Evolutionary conservation across 64 coral and sea anemone genomes (phyloP).

Genomic region (Montipora capricornis): DNA sequence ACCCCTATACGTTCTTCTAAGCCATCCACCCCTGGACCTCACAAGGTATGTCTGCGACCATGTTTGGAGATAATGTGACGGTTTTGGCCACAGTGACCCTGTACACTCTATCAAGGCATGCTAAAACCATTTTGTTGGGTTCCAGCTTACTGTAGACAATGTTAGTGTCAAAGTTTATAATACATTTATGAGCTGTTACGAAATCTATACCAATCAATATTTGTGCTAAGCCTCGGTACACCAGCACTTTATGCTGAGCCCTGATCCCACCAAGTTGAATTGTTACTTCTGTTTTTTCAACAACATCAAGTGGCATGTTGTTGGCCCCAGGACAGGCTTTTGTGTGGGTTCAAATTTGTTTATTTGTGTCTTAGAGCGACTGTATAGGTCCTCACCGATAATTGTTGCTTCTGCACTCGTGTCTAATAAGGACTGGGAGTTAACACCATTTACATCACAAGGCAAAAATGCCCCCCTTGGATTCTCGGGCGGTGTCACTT

Average conservation of each 20-base stretch:
- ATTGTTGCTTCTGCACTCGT: constrained; percentile 35
- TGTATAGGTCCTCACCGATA: constrained; percentile 25
- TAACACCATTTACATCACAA: constrained; percentile 17
- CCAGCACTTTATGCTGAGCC: constrained; percentile 8
- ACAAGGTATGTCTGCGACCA: background rate
- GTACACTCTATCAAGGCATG: constrained; percentile 17
- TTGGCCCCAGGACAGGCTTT: constrained; percentile 27
- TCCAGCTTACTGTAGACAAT: background rate
- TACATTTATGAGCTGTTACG: constrained; percentile 46
- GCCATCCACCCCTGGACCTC: background rate
- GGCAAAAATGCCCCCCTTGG: constrained; percentile 14
- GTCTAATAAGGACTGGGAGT: background rate
- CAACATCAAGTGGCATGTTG: constrained; percentile 26
- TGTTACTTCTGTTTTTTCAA: background rate
- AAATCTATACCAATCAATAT: constrained; percentile 47
- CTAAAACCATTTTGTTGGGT: constrained; percentile 9
- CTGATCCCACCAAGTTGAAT: constrained; percentile 3
- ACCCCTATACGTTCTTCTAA: background rate
- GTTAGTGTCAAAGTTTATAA: constrained; percentile 7
- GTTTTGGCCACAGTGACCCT: constrained; percentile 23
- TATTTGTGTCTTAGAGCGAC: background rate
- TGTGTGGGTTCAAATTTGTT: background rate
- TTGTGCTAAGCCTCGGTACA: constrained; percentile 10
- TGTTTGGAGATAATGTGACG: constrained; percentile 31
- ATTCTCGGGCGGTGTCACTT: constrained; percentile 19